Evolutionary conservation across 2,888 invertebrate genomes (phyloP), one percentile per base, ranked within the genome.

Genomic region (Oscheius sp.): DNA sequence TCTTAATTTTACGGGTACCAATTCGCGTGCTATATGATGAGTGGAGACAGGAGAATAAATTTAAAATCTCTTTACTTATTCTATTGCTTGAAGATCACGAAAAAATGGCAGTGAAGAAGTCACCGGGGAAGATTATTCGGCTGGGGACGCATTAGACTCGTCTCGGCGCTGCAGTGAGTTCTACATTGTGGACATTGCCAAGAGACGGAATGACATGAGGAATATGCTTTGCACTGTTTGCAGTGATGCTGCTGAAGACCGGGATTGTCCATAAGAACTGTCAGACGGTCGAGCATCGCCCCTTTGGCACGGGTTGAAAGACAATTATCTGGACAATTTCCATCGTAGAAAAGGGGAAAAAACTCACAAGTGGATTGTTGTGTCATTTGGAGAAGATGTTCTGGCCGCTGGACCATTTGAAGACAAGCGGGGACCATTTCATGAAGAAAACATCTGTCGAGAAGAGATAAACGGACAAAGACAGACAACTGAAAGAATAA

Each of bases 391-490:
- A 87, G 81, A n/a, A 87, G 73, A 61, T 89, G 84, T 56, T 89
- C 87, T 16, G 88, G 86, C 56, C 80, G 68, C 29, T 81, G 76
- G 9, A 87, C 82, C 84, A 86, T 87, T 45, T 73, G 76, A n/a
- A 88, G 78, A 74, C 88, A 88, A 21, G 86, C 76, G 6, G 85
- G 86, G 7, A 88, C 76, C 82, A 88, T 81, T 27, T 88, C 88
- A 69, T 88, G 86, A n/a, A 88, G 79, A 70, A 86, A 87, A 75
- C 88, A 88, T 18, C 88, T 80, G 74, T 88, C 88, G 41, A 88
- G 75, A 9, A 88, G 81, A 0, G 86, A 86, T 0, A 88, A 74
- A n/a, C 87, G 76, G 0, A 88, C 88, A 72, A 88, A 89, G 2
- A 88, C 85, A 5, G 86, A 86, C 45, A 88, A 53, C 77, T 87